Base-by-base conservation (phyloP, 2,113 vertebrate genomes). In the Prochilodus magdalenae region DNA sequence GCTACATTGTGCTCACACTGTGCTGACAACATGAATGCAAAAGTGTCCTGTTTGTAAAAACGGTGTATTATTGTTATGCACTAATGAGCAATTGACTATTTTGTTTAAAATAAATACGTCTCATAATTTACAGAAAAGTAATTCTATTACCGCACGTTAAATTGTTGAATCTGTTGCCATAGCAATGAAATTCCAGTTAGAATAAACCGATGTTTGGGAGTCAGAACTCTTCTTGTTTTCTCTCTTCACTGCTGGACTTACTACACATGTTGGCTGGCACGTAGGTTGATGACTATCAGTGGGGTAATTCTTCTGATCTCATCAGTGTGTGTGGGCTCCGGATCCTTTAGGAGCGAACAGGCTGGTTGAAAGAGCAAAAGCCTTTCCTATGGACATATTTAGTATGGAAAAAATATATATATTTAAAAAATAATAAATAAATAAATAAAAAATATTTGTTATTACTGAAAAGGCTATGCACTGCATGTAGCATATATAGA, bases 331-430 rank as follows among this genome's bases (percentile, higher is more conserved):
- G 60, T 1, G 16, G 27, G 4, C 22, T 79, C 30, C 80, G 36
- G 49, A n/a, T 73, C 40, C 40, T 26, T 69, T 83, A 81, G 27
- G 81, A 83, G 27, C 77, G 29, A 63, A 86, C 85, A 65, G 85
- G 69, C 47, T 63, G 60, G 29, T 81, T 80, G 14, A 86, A 86
- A 29, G 82, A 86, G 72, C 85, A 86, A 47, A 74, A 80, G 5
- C 85, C 85, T 30, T 84, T 86, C 82, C 85, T 86, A 59, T 8
- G 26, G n/a, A 36, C 47, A 78, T 55, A 84, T 79, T 22, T 14
- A 55, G 10, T 22, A 15, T 29, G 14, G 7, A 49, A 10, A 49
- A 49, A 49, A 22, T 30, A 30, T 18, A 22, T 36, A 53, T 53
- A 15, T n/a, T n/a, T n/a, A n/a, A n/a, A n/a, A 12, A 49, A 49